phyloP scores from a whole-genome alignment of 2,888 invertebrate species.

The Leucozona laternaria region DNA sequence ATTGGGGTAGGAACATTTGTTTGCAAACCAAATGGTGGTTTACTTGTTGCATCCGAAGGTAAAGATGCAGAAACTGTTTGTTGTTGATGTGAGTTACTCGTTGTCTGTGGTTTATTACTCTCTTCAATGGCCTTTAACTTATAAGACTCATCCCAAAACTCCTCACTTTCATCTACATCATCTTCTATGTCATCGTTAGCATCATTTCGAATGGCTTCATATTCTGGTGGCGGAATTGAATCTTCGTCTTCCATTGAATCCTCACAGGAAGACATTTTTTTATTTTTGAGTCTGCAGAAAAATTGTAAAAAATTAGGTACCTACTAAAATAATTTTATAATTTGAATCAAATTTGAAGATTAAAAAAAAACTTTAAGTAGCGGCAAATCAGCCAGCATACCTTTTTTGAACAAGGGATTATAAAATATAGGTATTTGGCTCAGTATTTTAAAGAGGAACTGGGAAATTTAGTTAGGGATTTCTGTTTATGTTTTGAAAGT shows the following conservation, averaged over 20 bases:
- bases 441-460: too few relatives aligned
- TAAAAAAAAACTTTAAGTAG: too few relatives aligned
- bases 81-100: conserved; percentile 30
- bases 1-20: conserved; percentile 29
- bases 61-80: conserved; percentile 45
- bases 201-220: conserved; percentile 77
- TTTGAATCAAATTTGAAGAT: too few relatives aligned
- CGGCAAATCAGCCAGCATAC: too few relatives aligned
- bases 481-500: too few relatives aligned
- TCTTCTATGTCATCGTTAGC: conserved; percentile 10
- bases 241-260: conserved; percentile 74
- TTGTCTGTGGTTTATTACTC: conserved; percentile 39
- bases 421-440: too few relatives aligned
- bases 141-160: conserved; percentile 47
- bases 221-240: conserved; percentile 81
- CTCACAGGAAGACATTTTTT: conserved; percentile 61
- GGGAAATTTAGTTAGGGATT: too few relatives aligned
- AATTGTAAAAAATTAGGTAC: too few relatives aligned
- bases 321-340: not conserved
- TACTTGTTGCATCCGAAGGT: conserved; percentile 38
- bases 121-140: conserved; percentile 37
- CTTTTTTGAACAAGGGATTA: too few relatives aligned
- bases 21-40: conserved; percentile 12
- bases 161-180: conserved; percentile 65
- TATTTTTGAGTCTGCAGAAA: conserved; percentile 24